Percentiles rank a stretch among this genome's conserved stretches.
Conservation (phyloP, 2,113 vertebrate genomes). For the Muntiacus muntjak region DNA sequence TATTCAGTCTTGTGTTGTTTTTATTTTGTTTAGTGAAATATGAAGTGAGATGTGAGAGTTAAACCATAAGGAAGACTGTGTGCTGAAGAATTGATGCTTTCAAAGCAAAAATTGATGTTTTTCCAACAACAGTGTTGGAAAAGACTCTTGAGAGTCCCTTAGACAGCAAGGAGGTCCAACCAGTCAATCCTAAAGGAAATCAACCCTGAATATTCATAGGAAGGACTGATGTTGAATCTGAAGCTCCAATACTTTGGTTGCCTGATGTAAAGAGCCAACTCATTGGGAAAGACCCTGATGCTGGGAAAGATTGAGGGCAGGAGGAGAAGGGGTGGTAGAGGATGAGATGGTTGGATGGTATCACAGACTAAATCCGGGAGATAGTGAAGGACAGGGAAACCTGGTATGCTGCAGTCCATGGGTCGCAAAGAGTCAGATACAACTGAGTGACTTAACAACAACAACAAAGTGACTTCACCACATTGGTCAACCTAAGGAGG, state of each 20-base stretch:
- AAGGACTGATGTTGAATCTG: background rate
- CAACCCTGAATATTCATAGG: background rate
- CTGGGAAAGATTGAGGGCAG: background rate
- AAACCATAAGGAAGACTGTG: background rate
- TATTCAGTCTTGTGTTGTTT: background rate
- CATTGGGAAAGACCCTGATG: background rate
- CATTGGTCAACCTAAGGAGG: background rate
- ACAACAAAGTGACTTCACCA: background rate
- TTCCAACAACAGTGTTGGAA: background rate
- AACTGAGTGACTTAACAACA: background rate
- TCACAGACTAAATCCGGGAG: background rate
- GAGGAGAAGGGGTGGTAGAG: background rate
- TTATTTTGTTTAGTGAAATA: background rate
- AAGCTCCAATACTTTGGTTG: background rate
- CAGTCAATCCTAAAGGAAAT: background rate
- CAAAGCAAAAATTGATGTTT: background rate
- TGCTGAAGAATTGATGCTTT: background rate
- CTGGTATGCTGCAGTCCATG: background rate
- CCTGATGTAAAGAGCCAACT: background rate
- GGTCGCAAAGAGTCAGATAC: background rate
- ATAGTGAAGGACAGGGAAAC: background rate
- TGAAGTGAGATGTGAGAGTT: background rate
- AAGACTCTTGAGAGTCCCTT: background rate
- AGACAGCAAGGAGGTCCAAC: background rate
- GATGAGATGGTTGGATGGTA: background rate